phyloP scores from a whole-genome alignment of 1,140 invertebrate species.

The Drosophila melanica region DNA sequence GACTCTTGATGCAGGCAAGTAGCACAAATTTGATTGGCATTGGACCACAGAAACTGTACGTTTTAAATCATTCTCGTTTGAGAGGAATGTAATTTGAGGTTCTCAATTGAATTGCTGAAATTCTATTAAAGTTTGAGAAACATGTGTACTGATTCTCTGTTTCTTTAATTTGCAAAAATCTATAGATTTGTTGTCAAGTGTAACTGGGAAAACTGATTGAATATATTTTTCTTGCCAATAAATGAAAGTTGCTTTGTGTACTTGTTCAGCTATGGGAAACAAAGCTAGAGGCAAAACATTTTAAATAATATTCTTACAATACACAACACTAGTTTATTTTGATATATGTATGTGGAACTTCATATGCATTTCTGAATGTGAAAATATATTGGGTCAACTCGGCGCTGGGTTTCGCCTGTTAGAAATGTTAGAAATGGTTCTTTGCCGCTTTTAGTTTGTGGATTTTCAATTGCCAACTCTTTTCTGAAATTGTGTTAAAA shows the following conservation, averaged over 20 bases:
- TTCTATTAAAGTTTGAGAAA: not conserved
- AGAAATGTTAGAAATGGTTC: slow-evolving; percentile 10
- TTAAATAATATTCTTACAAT: too few relatives aligned
- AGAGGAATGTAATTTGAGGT: slow-evolving; percentile 29
- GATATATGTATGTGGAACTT: too few relatives aligned
- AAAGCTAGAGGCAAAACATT: too few relatives aligned
- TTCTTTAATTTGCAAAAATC: not conserved
- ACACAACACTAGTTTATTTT: too few relatives aligned
- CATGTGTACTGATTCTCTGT: not conserved
- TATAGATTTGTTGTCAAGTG: slow-evolving; percentile 1
- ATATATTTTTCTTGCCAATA: too few relatives aligned
- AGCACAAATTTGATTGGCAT: slow-evolving; percentile 59
- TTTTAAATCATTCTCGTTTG: slow-evolving; percentile 16
- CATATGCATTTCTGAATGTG: too few relatives aligned
- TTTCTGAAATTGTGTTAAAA: slow-evolving; percentile 38
- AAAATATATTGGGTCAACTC: too few relatives aligned
- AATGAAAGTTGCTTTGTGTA: too few relatives aligned
- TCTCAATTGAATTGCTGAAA: slow-evolving; percentile 25
- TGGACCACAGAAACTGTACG: slow-evolving; percentile 14
- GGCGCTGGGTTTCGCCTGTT: not conserved
- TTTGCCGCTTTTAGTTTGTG: slow-evolving; percentile 16
- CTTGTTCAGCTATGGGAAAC: too few relatives aligned
- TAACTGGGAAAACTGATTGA: not conserved
- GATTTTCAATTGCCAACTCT: slow-evolving; percentile 43
- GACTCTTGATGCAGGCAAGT: slow-evolving; percentile 24